phyloP scores from a whole-genome alignment of 2,113 vertebrate genomes.

The Myrmecophaga tridactyla region DNA sequence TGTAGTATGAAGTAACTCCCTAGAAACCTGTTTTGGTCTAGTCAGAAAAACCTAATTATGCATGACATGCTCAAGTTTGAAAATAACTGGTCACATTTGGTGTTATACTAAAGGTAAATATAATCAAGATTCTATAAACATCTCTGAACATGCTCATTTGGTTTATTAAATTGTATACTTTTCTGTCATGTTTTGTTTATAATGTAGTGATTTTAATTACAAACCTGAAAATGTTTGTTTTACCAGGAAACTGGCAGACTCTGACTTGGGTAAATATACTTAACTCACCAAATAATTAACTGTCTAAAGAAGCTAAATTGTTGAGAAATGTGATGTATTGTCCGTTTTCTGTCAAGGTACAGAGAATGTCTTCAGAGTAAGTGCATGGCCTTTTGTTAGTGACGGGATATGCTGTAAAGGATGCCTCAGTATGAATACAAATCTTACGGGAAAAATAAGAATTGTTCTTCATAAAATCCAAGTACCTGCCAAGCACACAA shows the following conservation, averaged over 20 bases:
- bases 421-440: not conserved
- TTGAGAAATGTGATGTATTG: not conserved
- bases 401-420: not conserved
- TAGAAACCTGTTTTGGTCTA: not conserved
- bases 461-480: not conserved
- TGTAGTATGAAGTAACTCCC: not conserved
- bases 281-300: conserved; percentile 7
- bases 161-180: conserved; percentile 10
- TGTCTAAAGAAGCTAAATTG: not conserved
- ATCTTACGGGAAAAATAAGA: not conserved
- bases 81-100: conserved; percentile 32
- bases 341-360: not conserved
- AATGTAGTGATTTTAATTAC: conserved; percentile 22
- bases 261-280: conserved; percentile 9
- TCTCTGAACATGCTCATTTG: not conserved
- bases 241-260: not conserved
- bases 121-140: conserved; percentile 15
- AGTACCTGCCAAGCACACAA: not conserved
- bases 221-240: not conserved
- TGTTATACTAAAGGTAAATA: not conserved
- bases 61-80: not conserved
- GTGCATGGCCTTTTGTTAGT: not conserved
- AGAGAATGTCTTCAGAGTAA: not conserved
- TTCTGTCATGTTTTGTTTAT: not conserved
- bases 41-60: not conserved